Percentiles rank a stretch among this genome's conserved stretches.
phyloP scores from a whole-genome alignment of 2,113 vertebrate genomes.

The Numida meleagris region DNA sequence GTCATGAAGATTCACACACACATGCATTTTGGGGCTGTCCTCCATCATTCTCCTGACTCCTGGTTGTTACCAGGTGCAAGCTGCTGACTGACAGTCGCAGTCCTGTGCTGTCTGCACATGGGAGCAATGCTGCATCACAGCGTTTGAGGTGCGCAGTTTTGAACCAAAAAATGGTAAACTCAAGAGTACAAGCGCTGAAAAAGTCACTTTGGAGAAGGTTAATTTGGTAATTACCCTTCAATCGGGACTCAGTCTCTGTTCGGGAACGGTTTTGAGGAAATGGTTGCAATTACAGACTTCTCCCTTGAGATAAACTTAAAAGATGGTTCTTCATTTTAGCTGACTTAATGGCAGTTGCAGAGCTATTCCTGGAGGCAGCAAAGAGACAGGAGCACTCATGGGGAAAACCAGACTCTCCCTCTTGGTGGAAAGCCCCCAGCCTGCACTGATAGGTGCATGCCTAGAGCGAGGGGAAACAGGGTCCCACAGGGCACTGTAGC shows the following conservation, averaged over 20 bases:
- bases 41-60: accelerated
- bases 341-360: neutral
- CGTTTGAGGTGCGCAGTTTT: accelerated
- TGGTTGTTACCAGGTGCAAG: accelerated
- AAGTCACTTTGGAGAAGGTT: neutral
- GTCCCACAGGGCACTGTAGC: neutral
- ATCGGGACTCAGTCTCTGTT: neutral
- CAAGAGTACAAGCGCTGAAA: neutral
- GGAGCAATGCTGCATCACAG: neutral
- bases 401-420: neutral
- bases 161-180: neutral
- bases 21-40: neutral
- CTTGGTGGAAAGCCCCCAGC: neutral
- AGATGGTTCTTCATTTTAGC: neutral
- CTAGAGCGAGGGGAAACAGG: neutral
- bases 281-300: neutral
- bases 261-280: neutral
- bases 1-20: accelerated
- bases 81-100: accelerated
- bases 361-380: neutral
- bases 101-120: neutral
- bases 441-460: accelerated
- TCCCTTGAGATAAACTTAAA: neutral
- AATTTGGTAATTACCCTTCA: neutral
- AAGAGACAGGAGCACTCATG: neutral